Evolutionary conservation across 2,888 invertebrate species (phyloP).

Genomic region (Calliphora vomitoria): DNA sequence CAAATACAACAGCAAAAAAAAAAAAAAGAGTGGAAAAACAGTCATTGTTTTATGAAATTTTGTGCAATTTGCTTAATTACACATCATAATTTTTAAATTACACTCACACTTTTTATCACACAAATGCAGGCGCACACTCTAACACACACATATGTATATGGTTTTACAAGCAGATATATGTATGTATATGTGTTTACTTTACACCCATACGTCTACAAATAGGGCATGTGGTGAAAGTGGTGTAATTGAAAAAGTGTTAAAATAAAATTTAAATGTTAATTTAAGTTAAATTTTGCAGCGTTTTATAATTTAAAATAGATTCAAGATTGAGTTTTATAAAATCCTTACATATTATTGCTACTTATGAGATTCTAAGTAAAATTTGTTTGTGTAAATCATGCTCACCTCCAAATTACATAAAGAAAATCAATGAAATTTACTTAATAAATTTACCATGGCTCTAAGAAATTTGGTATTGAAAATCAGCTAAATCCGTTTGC

Average conservation of each 20-base stretch:
- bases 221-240: background rate
- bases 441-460: no score
- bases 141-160: background rate
- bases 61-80: slow-evolving; percentile 73
- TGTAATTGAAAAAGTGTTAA: background rate
- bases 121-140: slow-evolving; percentile 4
- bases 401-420: no score
- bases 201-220: background rate
- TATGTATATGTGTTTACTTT: slow-evolving; percentile 1
- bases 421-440: no score
- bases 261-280: background rate
- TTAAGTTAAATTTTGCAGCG: no score
- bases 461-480: no score
- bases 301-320: no score
- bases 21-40: slow-evolving; percentile 4
- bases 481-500: no score
- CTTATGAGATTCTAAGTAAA: no score
- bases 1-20: background rate
- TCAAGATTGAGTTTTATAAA: no score
- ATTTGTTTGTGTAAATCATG: no score
- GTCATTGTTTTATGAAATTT: slow-evolving; percentile 59
- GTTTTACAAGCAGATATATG: background rate
- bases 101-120: slow-evolving; percentile 54
- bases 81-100: slow-evolving; percentile 72
- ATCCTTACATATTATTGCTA: no score